Base-by-base conservation (phyloP, 2,797 vertebrate species). In the Carduelis carduelis region DNA sequence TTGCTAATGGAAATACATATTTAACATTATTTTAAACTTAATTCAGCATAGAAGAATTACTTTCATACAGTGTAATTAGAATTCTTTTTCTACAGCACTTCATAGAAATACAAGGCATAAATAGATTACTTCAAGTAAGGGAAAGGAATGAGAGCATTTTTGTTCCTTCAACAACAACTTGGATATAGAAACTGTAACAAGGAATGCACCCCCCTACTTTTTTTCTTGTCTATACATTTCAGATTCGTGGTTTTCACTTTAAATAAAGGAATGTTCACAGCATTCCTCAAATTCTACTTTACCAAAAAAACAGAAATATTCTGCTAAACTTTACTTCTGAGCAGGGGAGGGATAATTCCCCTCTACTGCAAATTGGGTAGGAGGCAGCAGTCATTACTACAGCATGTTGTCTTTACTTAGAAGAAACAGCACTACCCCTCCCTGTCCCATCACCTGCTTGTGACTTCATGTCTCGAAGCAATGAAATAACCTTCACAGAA, bases 1-100 rank as follows among this genome's bases (percentile, higher is more conserved):
- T 71, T 87, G 75, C 49, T 95, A 96, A 96, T 94, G 91, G 82
- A 96, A 95, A 83, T 92, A 96, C 44, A 56, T 80, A 95, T 93
- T 91, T 52, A 89, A 70, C 43, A 79, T 93, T 97, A 94, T 80
- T 96, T 95, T 91, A 96, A 90, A 76, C 52, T 83, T 87, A 95
- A 84, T 90, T 70, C 32, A 81, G 87, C 61, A 20, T 89, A 95
- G 86, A 92, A 75, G 55, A 87, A 95, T 96, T 95, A 75, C 65
- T 72, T 86, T 79, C 64, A 56, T 68, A 80, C 53, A 63, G 47
- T 87, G 74, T 65, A 96, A 96, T 96, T 87, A 91, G 44, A 20
- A 28, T 35, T 74, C n/a, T 57, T 82, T 84, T 94, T 83, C 83
- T 82, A 75, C 20, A 92, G 21, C 35, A 78, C 46, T 91, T 85